Base-by-base conservation (phyloP, 2,113 vertebrate genomes). In the Echinops telfairi region DNA sequence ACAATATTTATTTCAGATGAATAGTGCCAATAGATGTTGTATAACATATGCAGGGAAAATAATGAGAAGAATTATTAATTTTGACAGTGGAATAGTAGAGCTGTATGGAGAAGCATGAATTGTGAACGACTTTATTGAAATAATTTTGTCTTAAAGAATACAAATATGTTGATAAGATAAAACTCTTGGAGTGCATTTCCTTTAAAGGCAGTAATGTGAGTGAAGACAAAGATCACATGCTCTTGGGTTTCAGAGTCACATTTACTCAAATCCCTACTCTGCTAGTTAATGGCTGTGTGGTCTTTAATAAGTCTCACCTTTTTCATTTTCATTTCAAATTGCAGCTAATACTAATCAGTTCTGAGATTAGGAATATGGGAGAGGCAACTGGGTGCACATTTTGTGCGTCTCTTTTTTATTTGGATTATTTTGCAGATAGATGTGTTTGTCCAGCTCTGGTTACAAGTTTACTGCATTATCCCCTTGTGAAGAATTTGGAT, bases 201-300 rank as follows among this genome's bases (percentile, higher is more conserved):
- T 27, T 2, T 3, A 31, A 31, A 58, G n/a, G 4, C 31, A 4
- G 4, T 2, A 0, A 1, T 0, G 12, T 1, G 68, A 19, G 20
- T 4, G 5, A 7, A 47, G 11, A 1, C 3, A 2, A 20, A 10
- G 33, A 3, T 23, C 66, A 1, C 0, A 0, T 19, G 38, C 3
- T 0, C 23, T 4, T 17, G 14, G 29, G 62, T 57, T n/a, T 68
- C 57, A 14, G 40, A 64, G 36, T 62, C 29, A 23, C 19, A 71
- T 33, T 1, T 4, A 11, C 36, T 19, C 23, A 6, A 19, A 12
- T 4, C 0, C 25, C 27, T 31, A 10, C 9, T 53, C 9, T 53
- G 60, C 38, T 10, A 0, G 14, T 12, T 6, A 2, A 8, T 1
- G 3, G 2, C 14, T 19, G 2, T 19, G 2, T 19, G 68, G 38